Evolutionary conservation across 1,140 invertebrate species (phyloP).

Genomic region (Procambarus clarkii): DNA sequence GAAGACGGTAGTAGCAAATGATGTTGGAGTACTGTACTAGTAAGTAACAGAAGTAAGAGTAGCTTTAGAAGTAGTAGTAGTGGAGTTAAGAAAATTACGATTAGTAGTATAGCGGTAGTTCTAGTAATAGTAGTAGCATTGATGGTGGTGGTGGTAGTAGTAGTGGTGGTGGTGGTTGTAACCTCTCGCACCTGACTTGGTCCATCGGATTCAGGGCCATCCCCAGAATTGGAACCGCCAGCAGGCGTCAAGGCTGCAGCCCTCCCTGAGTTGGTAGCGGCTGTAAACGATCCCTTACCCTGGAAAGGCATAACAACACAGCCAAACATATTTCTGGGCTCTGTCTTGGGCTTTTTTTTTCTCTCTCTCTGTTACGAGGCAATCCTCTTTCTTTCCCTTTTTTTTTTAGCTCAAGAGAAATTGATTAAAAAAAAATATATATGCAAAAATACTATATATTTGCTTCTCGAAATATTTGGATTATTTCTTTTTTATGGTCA

Average conservation of each 20-base stretch:
- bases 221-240: slow-evolving; percentile 35
- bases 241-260: slow-evolving; percentile 60
- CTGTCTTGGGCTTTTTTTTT: slow-evolving; percentile 1
- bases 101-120: slow-evolving; percentile 2
- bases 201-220: slow-evolving; percentile 60
- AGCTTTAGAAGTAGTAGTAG: slow-evolving; percentile 16
- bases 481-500: neutral
- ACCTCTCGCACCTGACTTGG: slow-evolving; percentile 70
- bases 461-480: neutral
- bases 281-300: slow-evolving; percentile 71
- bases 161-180: slow-evolving; percentile 10
- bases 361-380: neutral
- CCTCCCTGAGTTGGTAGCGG: slow-evolving; percentile 71
- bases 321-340: slow-evolving; percentile 72
- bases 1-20: no score
- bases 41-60: slow-evolving; percentile 19
- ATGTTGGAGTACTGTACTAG: no score
- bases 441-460: neutral
- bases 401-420: slow-evolving; percentile 14
- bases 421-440: neutral
- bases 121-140: neutral
- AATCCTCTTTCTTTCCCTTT: neutral
- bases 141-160: neutral
- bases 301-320: slow-evolving; percentile 72
- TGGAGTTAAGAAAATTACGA: neutral